Conservation (phyloP, 2,888 invertebrate genomes). For the Oxytorus armatus region DNA sequence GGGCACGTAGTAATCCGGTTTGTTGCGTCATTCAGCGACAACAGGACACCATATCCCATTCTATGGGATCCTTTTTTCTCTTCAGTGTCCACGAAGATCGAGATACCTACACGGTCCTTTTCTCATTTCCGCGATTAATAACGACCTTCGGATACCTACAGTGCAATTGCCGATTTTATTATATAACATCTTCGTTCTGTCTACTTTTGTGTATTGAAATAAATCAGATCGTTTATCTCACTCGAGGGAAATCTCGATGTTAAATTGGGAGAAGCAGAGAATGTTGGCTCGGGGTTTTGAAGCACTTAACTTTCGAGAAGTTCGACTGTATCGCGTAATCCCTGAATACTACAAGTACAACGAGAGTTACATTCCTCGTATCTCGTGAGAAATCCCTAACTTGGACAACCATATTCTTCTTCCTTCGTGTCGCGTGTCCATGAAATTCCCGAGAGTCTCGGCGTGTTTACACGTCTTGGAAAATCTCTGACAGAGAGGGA, state of each 20-base stretch:
- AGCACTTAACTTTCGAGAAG: constrained; percentile 4
- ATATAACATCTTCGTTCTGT: background rate
- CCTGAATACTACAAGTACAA: constrained; percentile 33
- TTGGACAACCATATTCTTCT: constrained; percentile 12
- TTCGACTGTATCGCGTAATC: constrained; percentile 3
- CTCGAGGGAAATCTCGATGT: background rate
- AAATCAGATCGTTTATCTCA: background rate
- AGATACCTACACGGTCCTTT: constrained; percentile 1
- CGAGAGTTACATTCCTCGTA: constrained; percentile 40
- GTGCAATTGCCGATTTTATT: background rate
- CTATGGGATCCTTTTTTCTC: constrained; percentile 8
- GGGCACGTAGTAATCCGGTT: constrained; percentile 28
- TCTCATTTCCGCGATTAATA: background rate
- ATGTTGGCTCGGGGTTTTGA: constrained; percentile 7
- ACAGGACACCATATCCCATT: constrained; percentile 14
- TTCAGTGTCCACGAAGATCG: constrained; percentile 21
- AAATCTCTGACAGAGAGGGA: constrained; percentile 1
- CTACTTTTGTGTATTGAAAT: background rate
- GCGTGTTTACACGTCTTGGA: constrained; percentile 14
- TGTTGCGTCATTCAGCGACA: constrained; percentile 6
- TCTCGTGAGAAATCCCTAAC: constrained; percentile 44
- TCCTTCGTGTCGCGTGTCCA: constrained; percentile 11
- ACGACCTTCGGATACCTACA: background rate
- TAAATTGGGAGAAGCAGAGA: constrained; percentile 7
- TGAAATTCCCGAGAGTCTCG: constrained; percentile 53